Conservation (phyloP, 2,113 vertebrate species). For the Chloropsis cyanopogon region DNA sequence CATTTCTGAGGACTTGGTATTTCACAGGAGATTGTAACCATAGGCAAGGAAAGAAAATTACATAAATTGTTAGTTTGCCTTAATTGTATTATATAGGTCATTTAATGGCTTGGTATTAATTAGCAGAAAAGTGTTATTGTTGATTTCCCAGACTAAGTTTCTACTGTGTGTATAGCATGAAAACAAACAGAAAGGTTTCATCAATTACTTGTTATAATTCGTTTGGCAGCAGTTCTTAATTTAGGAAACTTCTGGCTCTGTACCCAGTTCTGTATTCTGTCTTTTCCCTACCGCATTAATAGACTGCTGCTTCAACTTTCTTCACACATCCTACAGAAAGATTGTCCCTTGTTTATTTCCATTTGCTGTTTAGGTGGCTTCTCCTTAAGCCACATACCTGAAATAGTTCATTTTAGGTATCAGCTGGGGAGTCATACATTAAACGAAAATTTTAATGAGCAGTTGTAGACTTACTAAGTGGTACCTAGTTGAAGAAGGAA, state of each 20-base stretch:
- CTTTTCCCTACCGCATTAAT: background rate
- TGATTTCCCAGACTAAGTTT: background rate
- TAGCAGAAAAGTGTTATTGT: background rate
- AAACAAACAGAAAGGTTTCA: background rate
- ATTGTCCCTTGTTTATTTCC: background rate
- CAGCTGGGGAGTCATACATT: background rate
- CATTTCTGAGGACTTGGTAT: background rate
- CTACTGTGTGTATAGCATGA: background rate
- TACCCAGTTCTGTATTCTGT: background rate
- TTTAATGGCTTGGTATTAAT: background rate
- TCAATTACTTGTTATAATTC: background rate
- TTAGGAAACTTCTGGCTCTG: background rate
- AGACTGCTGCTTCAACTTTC: background rate
- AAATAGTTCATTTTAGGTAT: background rate
- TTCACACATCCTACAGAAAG: fast-evolving
- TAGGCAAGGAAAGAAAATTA: background rate
- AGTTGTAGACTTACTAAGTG: background rate
- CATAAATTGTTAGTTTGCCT: background rate
- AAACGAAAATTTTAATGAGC: background rate
- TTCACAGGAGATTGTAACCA: background rate
- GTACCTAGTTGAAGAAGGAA: background rate
- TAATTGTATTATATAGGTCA: background rate
- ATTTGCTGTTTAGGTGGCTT: background rate
- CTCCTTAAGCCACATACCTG: background rate
- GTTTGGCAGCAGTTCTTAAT: background rate